phyloP scores from a whole-genome alignment of 1,140 invertebrate species.

The Cydia splendana region DNA sequence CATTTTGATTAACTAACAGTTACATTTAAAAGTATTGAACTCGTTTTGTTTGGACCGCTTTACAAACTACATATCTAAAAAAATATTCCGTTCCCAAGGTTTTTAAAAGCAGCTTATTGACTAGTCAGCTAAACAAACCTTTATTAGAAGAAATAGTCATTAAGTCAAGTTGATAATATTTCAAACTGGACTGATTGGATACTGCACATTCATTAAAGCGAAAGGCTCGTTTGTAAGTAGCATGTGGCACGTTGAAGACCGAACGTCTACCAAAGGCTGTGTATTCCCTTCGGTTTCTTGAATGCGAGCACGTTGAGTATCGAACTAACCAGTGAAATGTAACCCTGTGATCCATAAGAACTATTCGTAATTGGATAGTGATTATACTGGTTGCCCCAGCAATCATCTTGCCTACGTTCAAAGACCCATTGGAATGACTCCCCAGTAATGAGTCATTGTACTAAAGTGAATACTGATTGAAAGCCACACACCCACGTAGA shows the following conservation, averaged over 20 bases:
- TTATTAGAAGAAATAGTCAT: constrained; percentile 23
- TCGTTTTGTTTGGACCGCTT: not conserved
- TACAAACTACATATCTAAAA: not conserved
- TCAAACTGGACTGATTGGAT: constrained; percentile 29
- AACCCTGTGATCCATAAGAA: not conserved
- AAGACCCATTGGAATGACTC: not conserved
- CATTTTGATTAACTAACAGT: not conserved
- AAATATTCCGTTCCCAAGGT: constrained; percentile 12
- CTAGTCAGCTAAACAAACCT: constrained; percentile 23
- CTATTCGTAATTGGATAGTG: constrained; percentile 31
- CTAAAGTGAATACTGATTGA: constrained; percentile 43
- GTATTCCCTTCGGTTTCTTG: not conserved
- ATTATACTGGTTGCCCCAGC: not conserved
- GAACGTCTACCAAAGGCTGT: not conserved
- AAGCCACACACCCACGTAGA: constrained; percentile 49
- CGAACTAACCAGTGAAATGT: not conserved
- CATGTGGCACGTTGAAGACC: constrained; percentile 9
- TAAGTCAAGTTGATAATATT: constrained; percentile 25
- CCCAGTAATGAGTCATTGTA: constrained; percentile 56
- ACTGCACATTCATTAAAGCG: constrained; percentile 25
- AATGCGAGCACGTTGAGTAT: not conserved
- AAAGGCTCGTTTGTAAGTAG: constrained; percentile 28
- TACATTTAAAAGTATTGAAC: not conserved
- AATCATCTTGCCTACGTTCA: constrained; percentile 35
- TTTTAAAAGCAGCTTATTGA: constrained; percentile 15